Percentiles rank a stretch among this genome's conserved stretches.
Evolutionary conservation across 2,888 invertebrate genomes (phyloP).

Genomic region (Nasonia oneida): DNA sequence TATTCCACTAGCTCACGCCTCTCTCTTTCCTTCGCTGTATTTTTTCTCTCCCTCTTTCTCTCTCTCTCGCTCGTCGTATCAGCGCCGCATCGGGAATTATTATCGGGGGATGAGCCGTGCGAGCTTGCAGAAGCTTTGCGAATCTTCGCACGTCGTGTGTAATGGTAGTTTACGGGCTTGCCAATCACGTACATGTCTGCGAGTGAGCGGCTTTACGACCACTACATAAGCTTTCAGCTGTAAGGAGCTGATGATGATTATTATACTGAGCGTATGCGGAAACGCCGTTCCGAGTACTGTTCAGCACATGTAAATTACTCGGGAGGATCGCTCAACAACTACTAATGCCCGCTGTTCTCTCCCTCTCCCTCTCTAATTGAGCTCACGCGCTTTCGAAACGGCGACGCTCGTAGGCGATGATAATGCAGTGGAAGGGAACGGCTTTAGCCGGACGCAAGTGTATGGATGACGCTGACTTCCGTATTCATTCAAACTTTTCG

Average conservation of each 20-base stretch:
- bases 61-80: neutral
- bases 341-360: neutral
- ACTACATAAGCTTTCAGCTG: neutral
- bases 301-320: neutral
- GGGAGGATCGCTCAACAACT: neutral
- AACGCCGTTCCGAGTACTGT: neutral
- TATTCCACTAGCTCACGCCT: neutral
- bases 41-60: neutral
- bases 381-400: neutral
- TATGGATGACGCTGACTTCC: too few relatives aligned
- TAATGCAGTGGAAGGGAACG: neutral
- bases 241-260: constrained; percentile 8
- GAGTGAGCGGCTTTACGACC: neutral
- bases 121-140: neutral
- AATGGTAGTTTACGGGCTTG: constrained; percentile 8
- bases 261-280: neutral
- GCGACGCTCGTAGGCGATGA: neutral
- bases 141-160: neutral
- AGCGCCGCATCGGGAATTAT: constrained; percentile 5
- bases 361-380: neutral
- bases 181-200: neutral
- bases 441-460: neutral
- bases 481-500: too few relatives aligned
- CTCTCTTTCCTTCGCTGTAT: neutral
- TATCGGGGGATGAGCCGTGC: neutral